Conservation (phyloP, 2,113 vertebrate species). For the Rhea americana region DNA sequence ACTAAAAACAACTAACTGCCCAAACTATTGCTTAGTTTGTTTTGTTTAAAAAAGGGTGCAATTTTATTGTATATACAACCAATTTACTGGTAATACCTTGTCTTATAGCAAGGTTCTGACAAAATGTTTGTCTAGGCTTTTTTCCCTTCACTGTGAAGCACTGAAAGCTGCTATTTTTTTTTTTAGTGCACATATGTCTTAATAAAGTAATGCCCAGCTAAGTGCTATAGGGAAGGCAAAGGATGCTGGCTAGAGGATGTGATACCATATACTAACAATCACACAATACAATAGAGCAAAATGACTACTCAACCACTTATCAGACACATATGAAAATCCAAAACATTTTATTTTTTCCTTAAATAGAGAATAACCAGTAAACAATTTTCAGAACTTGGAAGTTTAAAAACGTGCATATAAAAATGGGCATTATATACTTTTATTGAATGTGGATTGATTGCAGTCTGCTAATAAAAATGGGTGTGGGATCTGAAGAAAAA, state of each 20-base stretch:
- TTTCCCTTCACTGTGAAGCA: slow-evolving; percentile 95
- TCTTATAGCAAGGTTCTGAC: slow-evolving; percentile 91
- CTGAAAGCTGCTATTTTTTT: slow-evolving; percentile 88
- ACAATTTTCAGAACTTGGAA: slow-evolving; percentile 91
- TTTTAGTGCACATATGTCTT: slow-evolving; percentile 98
- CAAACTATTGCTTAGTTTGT: slow-evolving; percentile 97
- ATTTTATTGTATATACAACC: slow-evolving; percentile 94
- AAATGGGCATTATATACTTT: slow-evolving; percentile 88
- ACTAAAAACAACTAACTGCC: slow-evolving; percentile 91
- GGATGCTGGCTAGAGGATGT: slow-evolving; percentile 84
- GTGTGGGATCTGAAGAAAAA: slow-evolving; percentile 86
- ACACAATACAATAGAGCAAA: slow-evolving; percentile 86
- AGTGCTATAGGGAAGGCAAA: slow-evolving; percentile 90
- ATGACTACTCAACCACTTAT: slow-evolving; percentile 88
- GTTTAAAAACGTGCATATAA: slow-evolving; percentile 93
- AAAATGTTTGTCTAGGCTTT: slow-evolving; percentile 94
- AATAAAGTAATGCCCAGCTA: slow-evolving; percentile 97
- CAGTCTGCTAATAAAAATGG: slow-evolving; percentile 88
- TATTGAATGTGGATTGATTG: slow-evolving; percentile 87
- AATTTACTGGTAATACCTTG: slow-evolving; percentile 91
- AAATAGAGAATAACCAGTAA: slow-evolving; percentile 90
- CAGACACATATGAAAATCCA: slow-evolving; percentile 87
- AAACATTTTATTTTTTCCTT: slow-evolving; percentile 87
- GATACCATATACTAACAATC: slow-evolving; percentile 86
- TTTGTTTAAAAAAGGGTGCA: slow-evolving; percentile 95